A percentile compares a stretch with the other conserved stretches of the same genome.
Conservation (phyloP, 1,140 invertebrate species). For the Sipha flava region DNA sequence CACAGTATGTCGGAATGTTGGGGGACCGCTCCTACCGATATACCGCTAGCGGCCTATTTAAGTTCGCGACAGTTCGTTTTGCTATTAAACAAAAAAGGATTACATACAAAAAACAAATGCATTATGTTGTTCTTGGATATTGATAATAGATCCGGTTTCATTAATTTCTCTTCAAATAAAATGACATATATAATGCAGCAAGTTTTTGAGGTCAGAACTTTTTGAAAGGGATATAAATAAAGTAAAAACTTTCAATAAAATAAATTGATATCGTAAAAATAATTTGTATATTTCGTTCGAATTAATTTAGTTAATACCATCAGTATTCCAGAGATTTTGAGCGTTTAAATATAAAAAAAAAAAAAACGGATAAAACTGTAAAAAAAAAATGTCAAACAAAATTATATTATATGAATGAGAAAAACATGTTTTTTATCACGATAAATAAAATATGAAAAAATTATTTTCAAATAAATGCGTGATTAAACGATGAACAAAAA, state of each 20-base stretch:
- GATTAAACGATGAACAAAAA: too few species aligned
- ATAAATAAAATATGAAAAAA: too few species aligned
- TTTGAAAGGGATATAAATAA: neutral
- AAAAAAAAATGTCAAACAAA: too few species aligned
- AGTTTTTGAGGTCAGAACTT: neutral
- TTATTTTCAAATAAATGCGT: too few species aligned
- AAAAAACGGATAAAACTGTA: too few species aligned
- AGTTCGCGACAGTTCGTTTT: conserved; percentile 17
- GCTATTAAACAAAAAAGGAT: neutral
- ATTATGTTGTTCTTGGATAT: neutral
- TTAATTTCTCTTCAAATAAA: neutral
- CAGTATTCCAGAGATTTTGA: too few species aligned
- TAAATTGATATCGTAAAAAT: neutral
- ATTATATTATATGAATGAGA: too few species aligned
- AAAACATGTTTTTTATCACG: too few species aligned
- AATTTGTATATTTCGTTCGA: neutral
- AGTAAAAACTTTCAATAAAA: neutral
- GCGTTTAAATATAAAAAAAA: too few species aligned
- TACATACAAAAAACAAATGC: neutral
- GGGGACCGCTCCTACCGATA: neutral
- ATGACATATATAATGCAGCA: neutral
- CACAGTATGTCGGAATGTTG: neutral
- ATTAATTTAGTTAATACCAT: too few species aligned
- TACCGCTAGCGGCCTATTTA: conserved; percentile 27
- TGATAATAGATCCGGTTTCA: conserved; percentile 10